Conservation (phyloP, 2,888 invertebrate genomes). For the Scaeva pyrastri region DNA sequence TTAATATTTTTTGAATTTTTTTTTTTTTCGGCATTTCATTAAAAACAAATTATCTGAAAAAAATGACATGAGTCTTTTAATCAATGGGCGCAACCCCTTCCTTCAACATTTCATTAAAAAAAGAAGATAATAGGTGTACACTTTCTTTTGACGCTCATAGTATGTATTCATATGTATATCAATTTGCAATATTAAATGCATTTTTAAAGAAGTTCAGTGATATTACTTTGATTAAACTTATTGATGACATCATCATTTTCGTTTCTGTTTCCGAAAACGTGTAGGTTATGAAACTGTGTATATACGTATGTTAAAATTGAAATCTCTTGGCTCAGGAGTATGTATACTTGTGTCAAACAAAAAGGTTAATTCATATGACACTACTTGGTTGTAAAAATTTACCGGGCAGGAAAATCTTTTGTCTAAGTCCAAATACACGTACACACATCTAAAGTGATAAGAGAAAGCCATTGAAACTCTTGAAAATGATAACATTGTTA, state of each 20-base stretch:
- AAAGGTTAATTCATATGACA: constrained; percentile 17
- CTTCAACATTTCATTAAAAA: too few species aligned
- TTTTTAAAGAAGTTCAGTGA: neutral
- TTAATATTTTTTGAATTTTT: too few species aligned
- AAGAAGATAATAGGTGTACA: too few species aligned
- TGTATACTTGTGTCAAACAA: neutral
- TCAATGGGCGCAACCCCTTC: too few species aligned
- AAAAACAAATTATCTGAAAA: too few species aligned
- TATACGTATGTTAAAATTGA: too few species aligned
- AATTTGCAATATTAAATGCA: neutral
- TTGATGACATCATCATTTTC: constrained; percentile 22
- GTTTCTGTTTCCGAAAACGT: neutral
- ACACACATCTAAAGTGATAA: constrained; percentile 5
- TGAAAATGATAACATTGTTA: constrained; percentile 8
- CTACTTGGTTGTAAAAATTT: neutral
- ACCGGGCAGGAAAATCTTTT: neutral
- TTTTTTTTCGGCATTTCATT: too few species aligned
- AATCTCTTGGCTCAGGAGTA: neutral
- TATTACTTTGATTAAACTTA: neutral
- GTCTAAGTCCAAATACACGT: neutral
- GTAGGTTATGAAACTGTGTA: neutral
- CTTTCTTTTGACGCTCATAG: too few species aligned
- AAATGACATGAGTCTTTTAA: too few species aligned
- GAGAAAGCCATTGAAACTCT: neutral
- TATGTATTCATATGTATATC: too few species aligned